These are phyloP conservation scores for Parochlus steinenii DNA, from an alignment of 2,888 invertebrate genomes.

Conservation along the genomic window DNA sequence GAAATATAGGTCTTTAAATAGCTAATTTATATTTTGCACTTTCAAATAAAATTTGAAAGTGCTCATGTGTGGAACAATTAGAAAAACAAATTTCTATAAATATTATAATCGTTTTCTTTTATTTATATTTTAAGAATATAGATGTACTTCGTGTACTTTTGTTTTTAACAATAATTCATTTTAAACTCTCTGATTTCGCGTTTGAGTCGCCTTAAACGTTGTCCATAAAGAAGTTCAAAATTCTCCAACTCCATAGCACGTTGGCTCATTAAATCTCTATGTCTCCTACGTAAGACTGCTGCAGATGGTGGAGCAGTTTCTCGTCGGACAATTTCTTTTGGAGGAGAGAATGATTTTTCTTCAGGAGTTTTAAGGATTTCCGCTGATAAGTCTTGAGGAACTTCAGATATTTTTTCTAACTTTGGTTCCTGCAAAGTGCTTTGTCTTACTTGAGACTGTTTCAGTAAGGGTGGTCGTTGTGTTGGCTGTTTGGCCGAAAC, in stretches of 20 bases:
- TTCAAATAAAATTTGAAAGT: too few relatives aligned
- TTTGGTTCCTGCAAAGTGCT: neutral
- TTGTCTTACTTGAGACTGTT: neutral
- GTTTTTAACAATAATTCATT: slow-evolving; percentile 6
- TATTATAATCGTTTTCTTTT: neutral
- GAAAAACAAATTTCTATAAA: too few relatives aligned
- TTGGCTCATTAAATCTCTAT: slow-evolving; percentile 10
- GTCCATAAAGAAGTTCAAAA: slow-evolving; percentile 10
- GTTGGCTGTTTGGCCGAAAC: slow-evolving; percentile 1
- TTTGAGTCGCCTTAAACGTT: slow-evolving; percentile 7
- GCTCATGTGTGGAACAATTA: too few relatives aligned
- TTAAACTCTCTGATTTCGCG: slow-evolving; percentile 9
- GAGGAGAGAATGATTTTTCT: slow-evolving; percentile 2
- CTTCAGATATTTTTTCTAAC: neutral
- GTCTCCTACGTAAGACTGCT: neutral
- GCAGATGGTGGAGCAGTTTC: slow-evolving; percentile 5
- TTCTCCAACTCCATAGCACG: slow-evolving; percentile 7
- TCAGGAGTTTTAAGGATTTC: slow-evolving; percentile 2
- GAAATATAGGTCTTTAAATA: neutral
- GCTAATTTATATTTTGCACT: neutral
- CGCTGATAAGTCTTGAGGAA: too few relatives aligned
- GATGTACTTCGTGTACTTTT: neutral
- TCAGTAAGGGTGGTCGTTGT: neutral
- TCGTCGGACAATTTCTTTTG: too few relatives aligned
- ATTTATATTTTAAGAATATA: neutral